These are phyloP conservation scores for Linyphia triangularis DNA, from an alignment of 2,888 invertebrate species.

Conservation along the genomic window DNA sequence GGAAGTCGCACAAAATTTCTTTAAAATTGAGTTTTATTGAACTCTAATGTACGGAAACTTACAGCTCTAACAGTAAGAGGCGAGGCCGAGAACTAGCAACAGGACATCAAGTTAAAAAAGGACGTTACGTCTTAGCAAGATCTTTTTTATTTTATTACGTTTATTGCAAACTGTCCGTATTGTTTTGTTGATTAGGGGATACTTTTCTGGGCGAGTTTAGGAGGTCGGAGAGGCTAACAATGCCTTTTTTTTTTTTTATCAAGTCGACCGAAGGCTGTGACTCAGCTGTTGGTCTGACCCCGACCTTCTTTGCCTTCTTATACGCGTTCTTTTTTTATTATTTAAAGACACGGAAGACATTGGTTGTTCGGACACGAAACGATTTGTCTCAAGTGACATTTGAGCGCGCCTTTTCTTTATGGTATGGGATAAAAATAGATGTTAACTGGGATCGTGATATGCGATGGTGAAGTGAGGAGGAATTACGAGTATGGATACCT, in stretches of 20 bases:
- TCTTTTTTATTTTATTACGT: not conserved
- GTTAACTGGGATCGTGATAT: not conserved
- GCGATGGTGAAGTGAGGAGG: too few species aligned
- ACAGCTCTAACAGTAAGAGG: too few species aligned
- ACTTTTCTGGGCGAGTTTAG: not conserved
- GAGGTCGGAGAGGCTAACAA: conserved; percentile 1
- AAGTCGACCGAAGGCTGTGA: conserved; percentile 14
- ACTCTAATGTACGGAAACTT: too few species aligned
- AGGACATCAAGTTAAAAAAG: not conserved
- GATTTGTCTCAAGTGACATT: conserved; percentile 12
- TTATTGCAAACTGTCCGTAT: conserved; percentile 5
- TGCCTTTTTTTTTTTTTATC: conserved; percentile 8
- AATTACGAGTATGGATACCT: too few species aligned
- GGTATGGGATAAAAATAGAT: not conserved
- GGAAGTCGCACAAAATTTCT: too few species aligned
- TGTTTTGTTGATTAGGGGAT: conserved; percentile 29
- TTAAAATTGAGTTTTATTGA: too few species aligned
- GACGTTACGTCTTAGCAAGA: not conserved
- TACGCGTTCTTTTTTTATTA: not conserved
- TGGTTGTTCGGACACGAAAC: conserved; percentile 32
- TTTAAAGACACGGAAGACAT: conserved; percentile 25
- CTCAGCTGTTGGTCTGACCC: conserved; percentile 30
- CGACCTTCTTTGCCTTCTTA: conserved; percentile 12
- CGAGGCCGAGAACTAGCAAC: not conserved
- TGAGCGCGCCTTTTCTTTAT: not conserved